Conservation (phyloP, 2,113 vertebrate genomes). For the Entelurus aequoreus region DNA sequence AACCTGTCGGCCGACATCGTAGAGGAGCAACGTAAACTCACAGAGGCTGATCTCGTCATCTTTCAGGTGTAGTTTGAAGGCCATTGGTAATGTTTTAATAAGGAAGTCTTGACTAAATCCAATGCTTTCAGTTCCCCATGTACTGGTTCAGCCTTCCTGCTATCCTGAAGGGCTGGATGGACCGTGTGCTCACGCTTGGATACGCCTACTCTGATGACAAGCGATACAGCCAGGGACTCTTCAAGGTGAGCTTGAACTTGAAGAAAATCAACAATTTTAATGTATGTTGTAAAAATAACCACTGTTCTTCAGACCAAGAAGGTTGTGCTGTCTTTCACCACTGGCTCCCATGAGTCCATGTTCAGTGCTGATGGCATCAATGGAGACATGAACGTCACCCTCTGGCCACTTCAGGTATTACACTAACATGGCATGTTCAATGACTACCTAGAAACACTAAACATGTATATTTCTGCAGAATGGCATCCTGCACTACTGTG, state of each 20-base stretch:
- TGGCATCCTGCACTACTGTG: slow-evolving; percentile 76
- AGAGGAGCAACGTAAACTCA: slow-evolving; percentile 73
- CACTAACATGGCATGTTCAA: too few species aligned
- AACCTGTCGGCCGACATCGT: slow-evolving; percentile 68
- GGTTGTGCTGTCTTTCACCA: slow-evolving; percentile 78
- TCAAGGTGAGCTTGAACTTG: slow-evolving; percentile 59
- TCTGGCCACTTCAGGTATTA: slow-evolving; percentile 80
- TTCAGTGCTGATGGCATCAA: slow-evolving; percentile 73
- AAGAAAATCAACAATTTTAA: neutral
- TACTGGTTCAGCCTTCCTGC: slow-evolving; percentile 80
- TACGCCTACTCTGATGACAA: slow-evolving; percentile 64
- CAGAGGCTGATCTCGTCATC: slow-evolving; percentile 73
- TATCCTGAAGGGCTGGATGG: slow-evolving; percentile 81
- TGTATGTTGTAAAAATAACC: neutral
- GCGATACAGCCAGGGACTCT: slow-evolving; percentile 70
- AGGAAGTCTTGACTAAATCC: neutral
- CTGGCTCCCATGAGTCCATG: slow-evolving; percentile 71
- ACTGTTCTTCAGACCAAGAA: slow-evolving; percentile 71
- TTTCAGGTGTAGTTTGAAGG: slow-evolving; percentile 71
- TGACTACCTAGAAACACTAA: neutral
- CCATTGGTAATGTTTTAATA: neutral
- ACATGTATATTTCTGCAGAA: slow-evolving; percentile 56
- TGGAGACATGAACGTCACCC: slow-evolving; percentile 78
- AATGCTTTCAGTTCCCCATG: slow-evolving; percentile 70
- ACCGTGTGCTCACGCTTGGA: slow-evolving; percentile 66